phyloP scores from a whole-genome alignment of 1,140 invertebrate species.

The Hirudo medicinalis region DNA sequence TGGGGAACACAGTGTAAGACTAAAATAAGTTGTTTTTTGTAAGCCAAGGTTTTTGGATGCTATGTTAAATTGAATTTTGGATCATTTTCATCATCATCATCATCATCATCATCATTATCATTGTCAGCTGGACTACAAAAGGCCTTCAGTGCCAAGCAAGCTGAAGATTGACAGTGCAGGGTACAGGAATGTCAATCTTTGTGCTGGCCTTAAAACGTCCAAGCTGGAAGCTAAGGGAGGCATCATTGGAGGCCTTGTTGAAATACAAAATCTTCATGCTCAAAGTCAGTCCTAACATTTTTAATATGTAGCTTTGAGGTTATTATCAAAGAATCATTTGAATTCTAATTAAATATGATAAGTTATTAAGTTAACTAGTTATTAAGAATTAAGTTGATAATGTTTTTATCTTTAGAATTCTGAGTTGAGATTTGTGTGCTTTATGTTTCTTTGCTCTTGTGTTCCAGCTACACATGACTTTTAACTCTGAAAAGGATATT shows the following conservation, averaged over 20 bases:
- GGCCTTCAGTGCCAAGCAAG: conserved; percentile 73
- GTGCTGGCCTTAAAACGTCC: conserved; percentile 72
- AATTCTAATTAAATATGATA: too few species aligned
- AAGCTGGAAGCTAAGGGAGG: conserved; percentile 84
- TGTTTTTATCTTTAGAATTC: not conserved
- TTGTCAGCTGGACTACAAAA: conserved; percentile 67
- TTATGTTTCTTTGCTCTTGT: too few species aligned
- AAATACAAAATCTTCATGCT: conserved; percentile 66
- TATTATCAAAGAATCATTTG: not conserved
- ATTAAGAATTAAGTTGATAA: too few species aligned
- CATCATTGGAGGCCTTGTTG: conserved; percentile 85
- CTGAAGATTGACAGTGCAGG: conserved; percentile 84
- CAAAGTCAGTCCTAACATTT: not conserved
- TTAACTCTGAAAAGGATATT: not conserved
- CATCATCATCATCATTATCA: conserved; percentile 21
- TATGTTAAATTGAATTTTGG: not conserved
- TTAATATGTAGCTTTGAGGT: not conserved
- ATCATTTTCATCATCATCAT: conserved; percentile 8
- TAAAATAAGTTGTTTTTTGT: not conserved
- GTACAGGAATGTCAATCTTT: conserved; percentile 80
- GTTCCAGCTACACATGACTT: too few species aligned
- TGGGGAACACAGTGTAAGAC: conserved; percentile 78
- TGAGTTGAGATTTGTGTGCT: not conserved
- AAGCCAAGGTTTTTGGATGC: not conserved
- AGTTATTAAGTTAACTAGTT: too few species aligned